Percentiles rank a stretch among this genome's conserved stretches.
Evolutionary conservation across 1,140 invertebrate genomes (phyloP).

Genomic region (Zaprionus nigranus): DNA sequence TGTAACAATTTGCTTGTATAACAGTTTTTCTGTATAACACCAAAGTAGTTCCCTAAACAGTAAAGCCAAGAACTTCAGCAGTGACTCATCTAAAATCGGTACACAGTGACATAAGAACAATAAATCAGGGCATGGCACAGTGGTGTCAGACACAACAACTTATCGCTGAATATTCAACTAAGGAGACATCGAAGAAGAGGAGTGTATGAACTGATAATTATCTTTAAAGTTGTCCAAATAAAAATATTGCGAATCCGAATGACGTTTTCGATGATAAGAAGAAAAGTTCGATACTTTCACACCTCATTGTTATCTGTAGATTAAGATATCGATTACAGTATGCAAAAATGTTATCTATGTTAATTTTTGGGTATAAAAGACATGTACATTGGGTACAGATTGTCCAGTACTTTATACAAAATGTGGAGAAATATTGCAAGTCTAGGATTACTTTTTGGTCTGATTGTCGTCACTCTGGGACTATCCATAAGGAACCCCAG

Average conservation of each 20-base stretch:
- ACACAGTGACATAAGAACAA: not conserved
- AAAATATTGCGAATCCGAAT: too few species aligned
- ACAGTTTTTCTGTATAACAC: too few species aligned
- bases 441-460: not conserved
- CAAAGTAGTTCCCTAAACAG: not conserved
- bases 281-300: not conserved
- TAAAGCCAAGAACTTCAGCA: not conserved
- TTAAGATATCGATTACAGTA: not conserved
- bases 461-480: not conserved
- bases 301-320: not conserved
- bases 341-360: not conserved
- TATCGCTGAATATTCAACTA: too few species aligned
- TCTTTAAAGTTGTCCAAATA: too few species aligned
- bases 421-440: not conserved
- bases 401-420: not conserved
- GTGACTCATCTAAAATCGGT: not conserved
- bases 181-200: too few species aligned
- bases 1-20: too few species aligned
- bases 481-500: not conserved
- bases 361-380: not conserved
- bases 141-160: not conserved
- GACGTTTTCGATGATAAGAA: too few species aligned
- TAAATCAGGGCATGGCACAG: not conserved
- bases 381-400: too few species aligned
- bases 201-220: too few species aligned